Conservation (phyloP, 2,888 invertebrate species). For the Stenotaenia linearis region DNA sequence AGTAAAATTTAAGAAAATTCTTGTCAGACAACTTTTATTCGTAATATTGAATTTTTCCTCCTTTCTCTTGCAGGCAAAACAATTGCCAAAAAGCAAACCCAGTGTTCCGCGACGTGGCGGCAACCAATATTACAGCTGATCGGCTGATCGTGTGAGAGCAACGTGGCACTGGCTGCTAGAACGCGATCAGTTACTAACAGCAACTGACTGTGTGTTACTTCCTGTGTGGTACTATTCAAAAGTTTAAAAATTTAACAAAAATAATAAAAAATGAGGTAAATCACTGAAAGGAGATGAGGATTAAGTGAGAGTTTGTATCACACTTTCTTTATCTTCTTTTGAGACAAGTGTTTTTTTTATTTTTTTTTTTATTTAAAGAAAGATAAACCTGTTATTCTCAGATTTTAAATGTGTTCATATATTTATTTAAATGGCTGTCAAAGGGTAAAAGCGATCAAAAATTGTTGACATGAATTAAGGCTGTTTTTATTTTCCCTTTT, state of each 20-base stretch:
- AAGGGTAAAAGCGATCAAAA: not conserved
- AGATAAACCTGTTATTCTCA: not conserved
- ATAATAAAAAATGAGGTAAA: not conserved
- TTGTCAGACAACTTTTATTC: no score
- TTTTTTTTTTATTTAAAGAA: no score
- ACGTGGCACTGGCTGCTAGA: not conserved
- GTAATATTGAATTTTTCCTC: not conserved
- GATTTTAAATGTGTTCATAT: not conserved
- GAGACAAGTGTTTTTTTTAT: no score
- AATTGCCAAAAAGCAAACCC: conserved; percentile 36
- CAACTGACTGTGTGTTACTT: not conserved
- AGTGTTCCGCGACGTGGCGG: conserved; percentile 34
- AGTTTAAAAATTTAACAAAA: not conserved
- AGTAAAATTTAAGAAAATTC: no score
- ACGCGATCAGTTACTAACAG: not conserved
- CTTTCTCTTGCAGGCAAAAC: conserved; percentile 35
- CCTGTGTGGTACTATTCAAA: not conserved
- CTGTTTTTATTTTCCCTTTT: not conserved
- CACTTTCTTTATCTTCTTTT: no score
- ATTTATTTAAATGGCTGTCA: not conserved
- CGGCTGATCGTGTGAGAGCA: conserved; percentile 15
- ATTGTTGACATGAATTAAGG: not conserved
- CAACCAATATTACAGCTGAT: conserved; percentile 37
- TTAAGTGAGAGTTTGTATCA: no score
- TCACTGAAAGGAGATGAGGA: not conserved